Evolutionary conservation across 2,797 vertebrate species (phyloP).

Genomic region (Thamnophis elegans): DNA sequence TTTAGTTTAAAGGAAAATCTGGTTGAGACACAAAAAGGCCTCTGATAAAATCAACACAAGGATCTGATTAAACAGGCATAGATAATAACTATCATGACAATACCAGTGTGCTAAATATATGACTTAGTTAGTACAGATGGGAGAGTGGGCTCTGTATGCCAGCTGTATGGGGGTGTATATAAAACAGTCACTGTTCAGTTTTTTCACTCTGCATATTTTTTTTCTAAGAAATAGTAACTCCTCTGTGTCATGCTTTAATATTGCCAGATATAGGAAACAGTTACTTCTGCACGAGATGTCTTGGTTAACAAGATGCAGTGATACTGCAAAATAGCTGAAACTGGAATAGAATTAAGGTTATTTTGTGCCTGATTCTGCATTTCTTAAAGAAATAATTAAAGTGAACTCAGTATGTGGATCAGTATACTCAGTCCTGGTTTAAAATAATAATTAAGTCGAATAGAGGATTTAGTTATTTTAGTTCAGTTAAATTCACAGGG

Average conservation of each 20-base stretch:
- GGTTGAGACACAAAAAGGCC: conserved; percentile 2
- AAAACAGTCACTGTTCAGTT: conserved; percentile 40
- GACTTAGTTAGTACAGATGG: conserved; percentile 58
- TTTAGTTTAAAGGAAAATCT: conserved; percentile 26
- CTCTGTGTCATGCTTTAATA: conserved; percentile 28
- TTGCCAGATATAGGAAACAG: conserved; percentile 18
- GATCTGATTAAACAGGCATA: conserved; percentile 23
- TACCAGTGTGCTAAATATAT: conserved; percentile 36
- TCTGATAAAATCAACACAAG: conserved; percentile 28
- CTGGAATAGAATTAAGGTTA: not conserved
- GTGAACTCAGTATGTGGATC: not conserved
- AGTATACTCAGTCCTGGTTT: not conserved
- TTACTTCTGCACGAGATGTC: not conserved
- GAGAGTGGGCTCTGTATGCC: conserved; percentile 54
- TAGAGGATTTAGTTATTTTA: not conserved
- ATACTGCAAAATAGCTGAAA: not conserved
- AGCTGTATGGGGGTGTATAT: conserved; percentile 45
- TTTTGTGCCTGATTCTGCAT: not conserved
- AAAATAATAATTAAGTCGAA: not conserved
- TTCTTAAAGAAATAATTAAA: not conserved
- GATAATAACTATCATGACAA: conserved; percentile 41
- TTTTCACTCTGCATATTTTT: conserved; percentile 45
- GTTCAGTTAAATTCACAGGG: not conserved
- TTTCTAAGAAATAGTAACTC: conserved; percentile 34
- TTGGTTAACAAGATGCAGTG: not conserved